These are phyloP conservation scores for Buathra laborator DNA, from an alignment of 2,888 invertebrate species.

Conservation along the genomic window DNA sequence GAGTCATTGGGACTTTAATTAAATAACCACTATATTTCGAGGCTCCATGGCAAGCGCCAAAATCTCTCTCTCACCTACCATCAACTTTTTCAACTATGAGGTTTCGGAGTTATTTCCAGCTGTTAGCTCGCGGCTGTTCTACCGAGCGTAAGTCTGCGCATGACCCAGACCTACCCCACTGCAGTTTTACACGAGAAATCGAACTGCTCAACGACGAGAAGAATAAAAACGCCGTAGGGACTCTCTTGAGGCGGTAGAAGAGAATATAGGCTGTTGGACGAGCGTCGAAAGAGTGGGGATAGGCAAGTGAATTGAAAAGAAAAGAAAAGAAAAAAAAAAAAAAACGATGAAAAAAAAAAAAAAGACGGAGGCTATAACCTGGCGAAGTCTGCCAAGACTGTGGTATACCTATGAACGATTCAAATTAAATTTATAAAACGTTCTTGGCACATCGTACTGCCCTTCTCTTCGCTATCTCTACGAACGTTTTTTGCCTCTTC, in stretches of 20 bases:
- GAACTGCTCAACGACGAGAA: conserved; percentile 19
- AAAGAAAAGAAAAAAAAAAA: background rate
- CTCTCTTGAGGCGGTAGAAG: background rate
- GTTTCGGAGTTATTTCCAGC: conserved; percentile 33
- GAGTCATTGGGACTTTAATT: conserved; percentile 24
- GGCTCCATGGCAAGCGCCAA: background rate
- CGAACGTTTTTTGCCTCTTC: conserved; percentile 22
- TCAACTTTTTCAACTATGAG: conserved; percentile 25
- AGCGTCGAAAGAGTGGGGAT: background rate
- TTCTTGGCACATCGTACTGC: conserved; percentile 69
- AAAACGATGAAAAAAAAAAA: conserved; percentile 1
- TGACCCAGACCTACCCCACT: conserved; percentile 45
- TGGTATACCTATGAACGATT: conserved; percentile 67
- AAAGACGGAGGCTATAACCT: conserved; percentile 33
- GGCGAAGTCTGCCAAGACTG: conserved; percentile 70
- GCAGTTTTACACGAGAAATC: conserved; percentile 58
- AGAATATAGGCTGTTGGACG: background rate
- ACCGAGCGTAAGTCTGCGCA: conserved; percentile 50
- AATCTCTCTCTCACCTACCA: background rate
- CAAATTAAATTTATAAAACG: conserved; percentile 75
- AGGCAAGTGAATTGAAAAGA: conserved; percentile 29
- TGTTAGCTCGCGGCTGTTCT: background rate
- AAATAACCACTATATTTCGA: conserved; percentile 26
- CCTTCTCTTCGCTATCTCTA: conserved; percentile 14
- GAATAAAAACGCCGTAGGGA: conserved; percentile 39